Evolutionary conservation across 2,113 vertebrate genomes (phyloP).

Genomic region (Malurus cyaneus): DNA sequence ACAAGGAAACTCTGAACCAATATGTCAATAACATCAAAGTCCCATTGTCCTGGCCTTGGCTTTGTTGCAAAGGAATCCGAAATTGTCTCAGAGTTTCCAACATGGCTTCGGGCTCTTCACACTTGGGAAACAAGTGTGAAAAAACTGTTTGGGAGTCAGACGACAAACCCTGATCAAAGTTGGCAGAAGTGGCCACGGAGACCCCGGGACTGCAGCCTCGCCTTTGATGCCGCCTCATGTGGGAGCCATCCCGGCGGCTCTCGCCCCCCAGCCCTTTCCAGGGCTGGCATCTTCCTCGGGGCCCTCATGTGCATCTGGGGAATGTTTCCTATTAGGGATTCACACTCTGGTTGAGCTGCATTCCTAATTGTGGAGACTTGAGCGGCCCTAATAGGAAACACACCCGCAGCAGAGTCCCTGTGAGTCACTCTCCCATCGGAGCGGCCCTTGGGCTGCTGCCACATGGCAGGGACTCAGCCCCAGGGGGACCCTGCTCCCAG

Average conservation of each 20-base stretch:
- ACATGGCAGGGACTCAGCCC: background rate
- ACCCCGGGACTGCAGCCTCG: conserved; percentile 1
- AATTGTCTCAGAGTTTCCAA: conserved; percentile 62
- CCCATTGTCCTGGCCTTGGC: conserved; percentile 63
- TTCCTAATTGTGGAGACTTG: conserved; percentile 69
- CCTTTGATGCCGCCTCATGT: conserved; percentile 64
- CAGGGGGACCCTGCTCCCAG: rapidly evolving
- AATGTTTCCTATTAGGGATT: conserved; percentile 71
- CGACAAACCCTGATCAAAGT: conserved; percentile 60
- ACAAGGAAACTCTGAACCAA: conserved; percentile 58
- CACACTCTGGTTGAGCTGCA: conserved; percentile 69
- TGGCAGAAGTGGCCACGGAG: conserved; percentile 54
- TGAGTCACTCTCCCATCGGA: conserved; percentile 40
- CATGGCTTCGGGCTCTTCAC: conserved; percentile 42
- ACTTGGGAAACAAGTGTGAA: conserved; percentile 63
- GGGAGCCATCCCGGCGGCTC: conserved; percentile 47
- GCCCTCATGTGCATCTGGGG: conserved; percentile 25
- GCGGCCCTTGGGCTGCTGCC: background rate
- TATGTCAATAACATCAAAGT: conserved; percentile 67
- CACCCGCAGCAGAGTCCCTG: conserved; percentile 24
- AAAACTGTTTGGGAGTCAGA: conserved; percentile 25
- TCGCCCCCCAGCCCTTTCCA: background rate
- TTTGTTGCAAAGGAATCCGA: conserved; percentile 61
- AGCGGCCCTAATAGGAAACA: conserved; percentile 68
- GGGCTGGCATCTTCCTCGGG: conserved; percentile 54